Evolutionary conservation across 2,113 vertebrate species (phyloP), one percentile per base, ranked within the genome.

Genomic region (Himantopus leucocephalus): DNA sequence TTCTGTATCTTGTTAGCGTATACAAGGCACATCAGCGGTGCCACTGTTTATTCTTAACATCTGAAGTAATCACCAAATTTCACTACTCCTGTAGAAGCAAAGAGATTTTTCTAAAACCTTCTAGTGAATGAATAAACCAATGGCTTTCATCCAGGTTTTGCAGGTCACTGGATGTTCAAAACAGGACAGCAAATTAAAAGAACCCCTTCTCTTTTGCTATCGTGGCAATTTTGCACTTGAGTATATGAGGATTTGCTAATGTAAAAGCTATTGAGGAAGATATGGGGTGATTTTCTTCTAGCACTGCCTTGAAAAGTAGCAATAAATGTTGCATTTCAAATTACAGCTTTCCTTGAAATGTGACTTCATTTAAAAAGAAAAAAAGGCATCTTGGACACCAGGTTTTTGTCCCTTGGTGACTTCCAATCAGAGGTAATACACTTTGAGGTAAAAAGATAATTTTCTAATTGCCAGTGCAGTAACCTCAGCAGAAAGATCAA

Each of bases 31-130:
- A 5, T 74, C 72, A 90, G 83, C 85, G 55, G 26, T 86, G 58
- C 88, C 64, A 47, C 41, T 95, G 55, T 95, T 96, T 97, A 70
- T 85, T 90, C 52, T 73, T 92, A 91, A 75, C 71, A 81, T 83
- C 53, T 92, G 90, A 96, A 96, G 62, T 85, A 90, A 96, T 87
- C 85, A 85, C 63, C 64, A 67, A 45, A 91, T 92, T 95, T 81
- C 48, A 89, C 64, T 35, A 60, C 19, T 95, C 32, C 53, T 89
- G 22, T 76, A 82, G 48, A 97, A 97, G 83, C 72, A 85, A 96
- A 85, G 82, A 95, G 58, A 70, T 96, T 77, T 82, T 91, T 67
- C 68, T 91, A 85, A 86, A 87, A 45, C 59, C 37, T 91, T 88
- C 80, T 56, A 76, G 41, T 45, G 71, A 93, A 84, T 68, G 59